Percentiles rank a stretch among this genome's conserved stretches.
Conservation (phyloP, 2,797 vertebrate species). For the Eupleurogrammus muticus region DNA sequence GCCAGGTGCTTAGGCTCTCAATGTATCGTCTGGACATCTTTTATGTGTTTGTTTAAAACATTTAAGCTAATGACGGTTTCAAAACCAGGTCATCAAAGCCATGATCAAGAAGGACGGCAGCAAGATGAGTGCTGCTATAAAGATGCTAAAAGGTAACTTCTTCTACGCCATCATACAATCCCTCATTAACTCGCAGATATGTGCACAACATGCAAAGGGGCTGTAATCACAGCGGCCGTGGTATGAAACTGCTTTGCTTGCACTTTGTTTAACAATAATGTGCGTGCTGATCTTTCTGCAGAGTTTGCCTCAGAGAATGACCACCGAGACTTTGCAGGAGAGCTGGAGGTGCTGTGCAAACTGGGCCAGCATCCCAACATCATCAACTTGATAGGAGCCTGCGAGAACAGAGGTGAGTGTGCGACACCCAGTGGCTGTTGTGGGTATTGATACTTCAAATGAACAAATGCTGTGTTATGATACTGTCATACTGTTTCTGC, state of each 20-base stretch:
- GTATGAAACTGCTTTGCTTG: slow-evolving; percentile 33
- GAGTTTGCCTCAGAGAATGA: slow-evolving; percentile 99
- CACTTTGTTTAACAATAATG: slow-evolving; percentile 32
- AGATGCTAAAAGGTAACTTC: slow-evolving; percentile 96
- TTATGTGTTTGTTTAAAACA: slow-evolving; percentile 3
- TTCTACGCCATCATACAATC: neutral
- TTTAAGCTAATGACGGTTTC: slow-evolving; percentile 35
- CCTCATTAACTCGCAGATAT: neutral
- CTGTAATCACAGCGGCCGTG: neutral
- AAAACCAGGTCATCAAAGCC: slow-evolving; percentile 94
- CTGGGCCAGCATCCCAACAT: slow-evolving; percentile 98
- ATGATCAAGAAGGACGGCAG: slow-evolving; percentile 98
- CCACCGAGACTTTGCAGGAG: slow-evolving; percentile 97
- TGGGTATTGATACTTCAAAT: neutral
- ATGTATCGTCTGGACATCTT: neutral
- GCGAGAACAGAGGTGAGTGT: slow-evolving; percentile 95
- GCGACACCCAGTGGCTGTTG: slow-evolving; percentile 67
- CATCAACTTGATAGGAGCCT: slow-evolving; percentile 97
- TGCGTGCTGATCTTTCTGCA: slow-evolving; percentile 71
- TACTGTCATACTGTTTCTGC: neutral
- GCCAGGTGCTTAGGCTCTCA: slow-evolving; percentile 84
- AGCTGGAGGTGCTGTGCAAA: slow-evolving; percentile 98
- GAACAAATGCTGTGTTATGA: neutral
- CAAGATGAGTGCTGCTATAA: slow-evolving; percentile 97
- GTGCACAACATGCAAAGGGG: neutral